These are phyloP conservation scores for Gymnarchus niloticus DNA, from an alignment of 2,113 vertebrate species.

Conservation along the genomic window DNA sequence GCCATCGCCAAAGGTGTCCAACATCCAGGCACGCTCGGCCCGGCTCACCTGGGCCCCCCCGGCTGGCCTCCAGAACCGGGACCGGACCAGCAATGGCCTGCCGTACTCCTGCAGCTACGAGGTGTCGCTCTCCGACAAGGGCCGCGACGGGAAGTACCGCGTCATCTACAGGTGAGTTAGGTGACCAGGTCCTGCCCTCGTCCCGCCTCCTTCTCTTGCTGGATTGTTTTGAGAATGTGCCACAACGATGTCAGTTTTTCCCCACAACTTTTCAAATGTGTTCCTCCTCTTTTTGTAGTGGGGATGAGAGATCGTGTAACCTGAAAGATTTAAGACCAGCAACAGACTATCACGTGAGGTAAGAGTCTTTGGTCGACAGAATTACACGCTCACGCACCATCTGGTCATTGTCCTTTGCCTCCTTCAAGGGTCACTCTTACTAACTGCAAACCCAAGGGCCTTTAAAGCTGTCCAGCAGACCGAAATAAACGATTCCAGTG, in stretches of 20 bases:
- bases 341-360: constrained; percentile 93
- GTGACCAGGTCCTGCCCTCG: no score
- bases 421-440: not conserved
- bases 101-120: constrained; percentile 86
- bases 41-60: constrained; percentile 82
- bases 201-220: not conserved
- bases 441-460: not conserved
- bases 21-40: constrained; percentile 81
- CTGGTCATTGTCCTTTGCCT: not conserved
- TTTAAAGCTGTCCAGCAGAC: not conserved
- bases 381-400: not conserved
- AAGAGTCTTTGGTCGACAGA: constrained; percentile 41
- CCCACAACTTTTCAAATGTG: not conserved
- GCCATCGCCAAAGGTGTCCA: constrained; percentile 68
- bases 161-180: constrained; percentile 82
- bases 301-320: constrained; percentile 89
- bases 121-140: constrained; percentile 91
- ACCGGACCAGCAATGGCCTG: constrained; percentile 75
- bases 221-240: not conserved
- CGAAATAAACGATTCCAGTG: not conserved
- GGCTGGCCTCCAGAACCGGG: constrained; percentile 67
- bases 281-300: constrained; percentile 62
- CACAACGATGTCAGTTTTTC: not conserved
- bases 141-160: constrained; percentile 88
- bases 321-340: constrained; percentile 92